phyloP scores from a whole-genome alignment of 2,113 vertebrate species.

The Hystrix brachyura region DNA sequence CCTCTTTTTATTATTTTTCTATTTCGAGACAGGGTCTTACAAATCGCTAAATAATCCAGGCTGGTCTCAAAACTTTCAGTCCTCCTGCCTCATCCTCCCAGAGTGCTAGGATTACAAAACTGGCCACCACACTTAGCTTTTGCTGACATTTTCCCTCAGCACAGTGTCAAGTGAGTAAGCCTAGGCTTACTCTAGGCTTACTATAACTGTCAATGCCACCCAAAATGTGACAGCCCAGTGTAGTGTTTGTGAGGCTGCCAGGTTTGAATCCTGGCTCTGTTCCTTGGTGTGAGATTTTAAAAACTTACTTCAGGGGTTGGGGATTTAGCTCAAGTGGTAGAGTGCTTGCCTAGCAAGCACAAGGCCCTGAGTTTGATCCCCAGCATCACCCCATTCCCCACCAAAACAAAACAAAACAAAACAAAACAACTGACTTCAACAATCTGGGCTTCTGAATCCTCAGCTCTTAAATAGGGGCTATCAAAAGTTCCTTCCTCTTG shows the following conservation, averaged over 20 bases:
- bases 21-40: too few species aligned
- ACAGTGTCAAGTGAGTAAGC: neutral
- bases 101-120: too few species aligned
- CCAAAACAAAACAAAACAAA: too few species aligned
- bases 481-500: neutral
- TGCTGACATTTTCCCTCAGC: neutral
- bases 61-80: too few species aligned
- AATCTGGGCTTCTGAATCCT: neutral
- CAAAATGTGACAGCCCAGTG: rapidly evolving
- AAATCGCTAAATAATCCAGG: too few species aligned
- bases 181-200: neutral
- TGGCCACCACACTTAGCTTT: neutral
- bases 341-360: too few species aligned
- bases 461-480: neutral
- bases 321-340: too few species aligned
- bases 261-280: neutral
- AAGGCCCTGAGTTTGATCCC: too few species aligned
- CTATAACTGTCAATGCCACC: neutral
- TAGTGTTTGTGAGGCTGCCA: neutral
- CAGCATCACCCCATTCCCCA: too few species aligned
- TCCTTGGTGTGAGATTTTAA: neutral
- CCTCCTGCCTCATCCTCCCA: too few species aligned
- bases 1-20: too few species aligned
- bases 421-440: neutral
- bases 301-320: neutral